Conservation (phyloP, 2,888 invertebrate species). For the Mimumesa dahlbomi region DNA sequence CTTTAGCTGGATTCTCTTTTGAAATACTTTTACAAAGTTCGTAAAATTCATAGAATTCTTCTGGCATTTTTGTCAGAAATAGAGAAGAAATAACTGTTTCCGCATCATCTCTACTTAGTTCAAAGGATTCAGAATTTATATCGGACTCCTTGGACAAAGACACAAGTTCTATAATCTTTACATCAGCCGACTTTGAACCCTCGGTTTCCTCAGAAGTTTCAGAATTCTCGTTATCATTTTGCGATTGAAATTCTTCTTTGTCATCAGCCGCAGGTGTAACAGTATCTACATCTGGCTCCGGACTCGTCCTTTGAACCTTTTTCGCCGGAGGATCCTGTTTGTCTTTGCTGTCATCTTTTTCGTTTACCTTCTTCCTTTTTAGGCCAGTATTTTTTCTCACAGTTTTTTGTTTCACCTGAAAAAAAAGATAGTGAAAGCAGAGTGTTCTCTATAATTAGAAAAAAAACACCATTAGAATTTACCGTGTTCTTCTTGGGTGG, state of each 20-base stretch:
- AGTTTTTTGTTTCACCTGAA: not conserved
- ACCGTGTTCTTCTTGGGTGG: slow-evolving; percentile 81
- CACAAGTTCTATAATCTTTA: not conserved
- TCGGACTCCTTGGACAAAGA: slow-evolving; percentile 12
- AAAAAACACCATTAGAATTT: slow-evolving; percentile 6
- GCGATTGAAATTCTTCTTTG: not conserved
- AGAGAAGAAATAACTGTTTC: slow-evolving; percentile 84
- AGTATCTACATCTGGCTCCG: slow-evolving; percentile 24
- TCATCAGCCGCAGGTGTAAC: slow-evolving; percentile 17
- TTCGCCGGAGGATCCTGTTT: slow-evolving; percentile 9
- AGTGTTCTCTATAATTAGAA: not conserved
- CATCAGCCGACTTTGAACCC: not conserved
- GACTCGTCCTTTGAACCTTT: slow-evolving; percentile 24
- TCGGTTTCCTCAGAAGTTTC: not conserved
- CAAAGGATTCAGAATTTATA: slow-evolving; percentile 1
- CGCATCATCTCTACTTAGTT: not conserved
- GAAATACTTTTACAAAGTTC: slow-evolving; percentile 85
- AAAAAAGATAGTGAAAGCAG: not conserved
- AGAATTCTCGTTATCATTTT: slow-evolving; percentile 2
- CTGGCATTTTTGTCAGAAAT: slow-evolving; percentile 92
- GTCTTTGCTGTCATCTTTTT: slow-evolving; percentile 19
- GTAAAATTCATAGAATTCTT: slow-evolving; percentile 94
- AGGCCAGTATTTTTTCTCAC: slow-evolving; percentile 18
- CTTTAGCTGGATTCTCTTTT: slow-evolving; percentile 83
- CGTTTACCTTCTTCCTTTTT: slow-evolving; percentile 42